phyloP scores from a whole-genome alignment of 2,797 vertebrate genomes.

The Sebastes itinus region DNA sequence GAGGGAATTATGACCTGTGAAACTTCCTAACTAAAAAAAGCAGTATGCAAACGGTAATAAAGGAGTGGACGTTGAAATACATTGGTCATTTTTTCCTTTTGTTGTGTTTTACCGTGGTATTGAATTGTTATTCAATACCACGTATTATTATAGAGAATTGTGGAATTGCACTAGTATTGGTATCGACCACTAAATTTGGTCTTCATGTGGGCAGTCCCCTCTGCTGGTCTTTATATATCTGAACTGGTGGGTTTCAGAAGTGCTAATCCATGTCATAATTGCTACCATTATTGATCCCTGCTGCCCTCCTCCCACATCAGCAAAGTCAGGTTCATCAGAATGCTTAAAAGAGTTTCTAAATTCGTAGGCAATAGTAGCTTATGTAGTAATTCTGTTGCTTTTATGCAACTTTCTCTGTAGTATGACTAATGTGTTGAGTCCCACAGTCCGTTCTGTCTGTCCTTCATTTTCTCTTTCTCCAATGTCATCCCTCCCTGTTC shows the following conservation, averaged over 20 bases:
- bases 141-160: too few relatives aligned
- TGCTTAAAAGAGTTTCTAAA: background rate
- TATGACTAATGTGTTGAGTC: background rate
- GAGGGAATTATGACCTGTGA: too few relatives aligned
- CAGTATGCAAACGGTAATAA: too few relatives aligned
- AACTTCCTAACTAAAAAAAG: too few relatives aligned
- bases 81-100: too few relatives aligned
- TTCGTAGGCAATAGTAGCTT: background rate
- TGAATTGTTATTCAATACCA: too few relatives aligned
- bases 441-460: background rate
- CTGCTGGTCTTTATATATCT: constrained; percentile 10
- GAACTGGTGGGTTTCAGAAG: background rate
- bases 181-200: background rate
- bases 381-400: background rate
- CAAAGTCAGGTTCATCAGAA: background rate
- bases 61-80: too few relatives aligned
- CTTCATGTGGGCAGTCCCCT: background rate
- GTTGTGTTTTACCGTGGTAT: too few relatives aligned
- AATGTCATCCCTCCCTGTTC: background rate
- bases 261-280: background rate
- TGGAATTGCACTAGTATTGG: too few relatives aligned
- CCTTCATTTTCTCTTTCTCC: background rate
- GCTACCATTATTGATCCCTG: background rate
- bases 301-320: background rate
- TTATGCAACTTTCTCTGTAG: background rate